phyloP scores from a whole-genome alignment of 1,140 invertebrate species.

The Philaenus spumarius region DNA sequence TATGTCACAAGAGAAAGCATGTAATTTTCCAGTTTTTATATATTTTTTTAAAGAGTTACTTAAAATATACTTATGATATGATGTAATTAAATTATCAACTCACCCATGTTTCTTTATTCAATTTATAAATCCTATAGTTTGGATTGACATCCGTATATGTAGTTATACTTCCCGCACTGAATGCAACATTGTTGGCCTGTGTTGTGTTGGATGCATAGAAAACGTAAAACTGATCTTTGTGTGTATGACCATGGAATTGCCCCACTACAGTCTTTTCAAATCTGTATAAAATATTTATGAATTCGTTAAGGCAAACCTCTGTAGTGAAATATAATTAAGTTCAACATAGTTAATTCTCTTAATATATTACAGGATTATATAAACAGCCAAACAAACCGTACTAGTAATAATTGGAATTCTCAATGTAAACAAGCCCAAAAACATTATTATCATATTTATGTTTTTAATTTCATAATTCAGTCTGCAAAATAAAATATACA shows the following conservation, averaged over 20 bases:
- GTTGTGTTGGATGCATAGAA: constrained; percentile 45
- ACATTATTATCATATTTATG: no score
- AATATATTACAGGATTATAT: no score
- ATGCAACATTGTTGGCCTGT: constrained; percentile 57
- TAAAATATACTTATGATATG: no score
- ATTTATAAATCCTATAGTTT: constrained; percentile 68
- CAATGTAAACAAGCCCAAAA: background rate
- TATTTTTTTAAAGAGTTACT: no score
- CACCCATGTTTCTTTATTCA: constrained; percentile 55
- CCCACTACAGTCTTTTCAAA: constrained; percentile 61
- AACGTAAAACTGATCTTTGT: constrained; percentile 65
- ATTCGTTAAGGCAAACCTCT: no score
- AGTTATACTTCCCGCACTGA: constrained; percentile 70
- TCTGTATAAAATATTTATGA: constrained; percentile 38
- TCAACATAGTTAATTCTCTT: no score
- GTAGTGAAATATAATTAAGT: no score
- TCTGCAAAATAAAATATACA: no score
- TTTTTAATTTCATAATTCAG: no score
- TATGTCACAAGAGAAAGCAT: no score
- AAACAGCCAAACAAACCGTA: no score
- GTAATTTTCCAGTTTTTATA: no score
- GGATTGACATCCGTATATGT: constrained; percentile 61
- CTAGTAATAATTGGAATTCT: background rate
- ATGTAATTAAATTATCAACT: constrained; percentile 37
- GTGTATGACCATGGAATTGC: constrained; percentile 77